phyloP scores from a whole-genome alignment of 2,113 vertebrate species.

The Mobula hypostoma region DNA sequence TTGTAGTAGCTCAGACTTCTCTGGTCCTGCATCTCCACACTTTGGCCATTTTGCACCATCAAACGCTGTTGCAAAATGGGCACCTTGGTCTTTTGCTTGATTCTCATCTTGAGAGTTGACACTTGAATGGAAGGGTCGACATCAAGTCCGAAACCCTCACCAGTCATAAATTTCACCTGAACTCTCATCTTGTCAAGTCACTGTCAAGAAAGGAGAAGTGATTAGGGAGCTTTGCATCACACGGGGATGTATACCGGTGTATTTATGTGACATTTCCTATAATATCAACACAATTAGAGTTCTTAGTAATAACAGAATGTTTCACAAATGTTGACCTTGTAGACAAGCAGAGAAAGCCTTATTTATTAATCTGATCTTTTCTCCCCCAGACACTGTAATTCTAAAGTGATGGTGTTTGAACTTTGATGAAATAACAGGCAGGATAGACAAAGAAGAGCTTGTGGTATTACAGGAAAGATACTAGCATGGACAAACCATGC shows the following conservation, averaged over 20 bases:
- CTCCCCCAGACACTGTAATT: too few species aligned
- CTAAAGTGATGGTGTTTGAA: too few species aligned
- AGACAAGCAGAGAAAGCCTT: too few species aligned
- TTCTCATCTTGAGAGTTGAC: conserved; percentile 29
- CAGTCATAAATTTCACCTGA: conserved; percentile 27
- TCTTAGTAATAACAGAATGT: too few species aligned
- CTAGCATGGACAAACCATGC: too few species aligned
- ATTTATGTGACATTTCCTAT: not conserved
- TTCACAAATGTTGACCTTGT: too few species aligned
- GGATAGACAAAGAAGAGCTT: too few species aligned
- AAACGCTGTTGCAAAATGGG: conserved; percentile 21
- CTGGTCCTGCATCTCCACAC: not conserved
- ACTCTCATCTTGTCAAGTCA: conserved; percentile 10
- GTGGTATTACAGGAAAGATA: too few species aligned
- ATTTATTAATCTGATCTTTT: too few species aligned
- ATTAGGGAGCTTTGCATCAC: too few species aligned
- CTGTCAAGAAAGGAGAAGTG: not conserved
- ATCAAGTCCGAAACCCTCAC: not conserved
- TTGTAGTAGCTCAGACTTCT: not conserved
- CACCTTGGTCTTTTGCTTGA: not conserved
- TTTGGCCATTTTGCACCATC: not conserved
- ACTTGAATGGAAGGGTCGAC: not conserved
- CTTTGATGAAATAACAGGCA: too few species aligned
- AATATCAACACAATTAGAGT: not conserved
- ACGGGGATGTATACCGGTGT: not conserved